A percentile compares a stretch with the other conserved stretches of the same genome.
Conservation (phyloP, 1,140 invertebrate genomes). For the Venustaconcha ellipsiformis region DNA sequence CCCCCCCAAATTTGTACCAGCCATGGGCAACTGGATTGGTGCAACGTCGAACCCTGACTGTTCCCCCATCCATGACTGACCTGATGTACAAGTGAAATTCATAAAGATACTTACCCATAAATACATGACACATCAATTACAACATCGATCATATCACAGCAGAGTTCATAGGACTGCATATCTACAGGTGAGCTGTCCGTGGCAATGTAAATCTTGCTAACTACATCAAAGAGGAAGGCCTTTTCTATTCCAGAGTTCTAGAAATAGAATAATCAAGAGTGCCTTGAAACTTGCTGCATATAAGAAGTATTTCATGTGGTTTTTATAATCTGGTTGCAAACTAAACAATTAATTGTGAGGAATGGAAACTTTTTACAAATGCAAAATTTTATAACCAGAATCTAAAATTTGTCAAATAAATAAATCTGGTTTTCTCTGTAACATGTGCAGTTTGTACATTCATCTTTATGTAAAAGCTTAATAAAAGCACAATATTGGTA, state of each 20-base stretch:
- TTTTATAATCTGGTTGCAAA: neutral
- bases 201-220: conserved; percentile 99
- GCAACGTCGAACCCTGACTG: neutral
- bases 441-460: no score
- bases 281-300: neutral
- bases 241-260: conserved; percentile 99
- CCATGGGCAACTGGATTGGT: no score
- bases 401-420: no score
- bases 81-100: neutral
- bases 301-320: neutral
- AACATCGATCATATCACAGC: conserved; percentile 99
- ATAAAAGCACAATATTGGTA: no score
- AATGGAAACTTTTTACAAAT: no score
- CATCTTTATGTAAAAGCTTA: no score
- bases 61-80: neutral
- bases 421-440: no score
- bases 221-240: conserved; percentile 98
- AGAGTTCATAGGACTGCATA: conserved; percentile 99
- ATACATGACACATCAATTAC: conserved; percentile 99
- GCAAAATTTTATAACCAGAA: no score
- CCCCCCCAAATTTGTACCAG: no score
- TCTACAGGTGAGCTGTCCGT: conserved; percentile 99
- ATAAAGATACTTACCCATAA: conserved; percentile 82
- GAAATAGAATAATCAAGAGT: conserved; percentile 25
- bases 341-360: neutral